A percentile compares a stretch with the other conserved stretches of the same genome.
Conservation (phyloP, 1,140 invertebrate genomes). For the Musca domestica region DNA sequence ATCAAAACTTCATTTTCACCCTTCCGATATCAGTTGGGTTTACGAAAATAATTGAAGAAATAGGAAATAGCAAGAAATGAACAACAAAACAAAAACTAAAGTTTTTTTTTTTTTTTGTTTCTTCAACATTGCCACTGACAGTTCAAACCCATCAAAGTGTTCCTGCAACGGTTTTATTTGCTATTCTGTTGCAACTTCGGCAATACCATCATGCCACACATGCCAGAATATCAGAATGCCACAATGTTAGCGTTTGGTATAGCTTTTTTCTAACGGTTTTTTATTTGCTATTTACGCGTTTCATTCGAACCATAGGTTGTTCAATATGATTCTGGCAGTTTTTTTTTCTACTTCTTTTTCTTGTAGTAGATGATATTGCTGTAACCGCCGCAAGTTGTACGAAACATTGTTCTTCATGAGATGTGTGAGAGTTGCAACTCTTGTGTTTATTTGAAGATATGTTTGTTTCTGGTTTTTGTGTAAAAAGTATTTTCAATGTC, state of each 20-base stretch:
- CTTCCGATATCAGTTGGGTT: no score
- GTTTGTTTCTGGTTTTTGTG: background rate
- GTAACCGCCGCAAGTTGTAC: no score
- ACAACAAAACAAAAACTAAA: no score
- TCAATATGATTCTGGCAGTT: no score
- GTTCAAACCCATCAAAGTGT: constrained; percentile 20
- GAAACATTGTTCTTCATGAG: no score
- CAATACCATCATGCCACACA: constrained; percentile 1
- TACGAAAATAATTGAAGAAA: no score
- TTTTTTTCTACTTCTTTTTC: no score
- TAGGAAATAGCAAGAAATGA: no score
- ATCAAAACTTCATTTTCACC: no score
- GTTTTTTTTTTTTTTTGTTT: no score
- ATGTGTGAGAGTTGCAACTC: no score
- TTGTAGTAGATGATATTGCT: no score
- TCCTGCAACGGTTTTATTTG: constrained; percentile 12
- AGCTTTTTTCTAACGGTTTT: background rate
- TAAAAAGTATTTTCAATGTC: background rate
- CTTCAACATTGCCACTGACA: constrained; percentile 10
- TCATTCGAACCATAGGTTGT: background rate
- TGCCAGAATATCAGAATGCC: background rate
- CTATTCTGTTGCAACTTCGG: constrained; percentile 16
- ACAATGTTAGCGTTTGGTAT: background rate
- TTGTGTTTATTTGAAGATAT: constrained; percentile 6
- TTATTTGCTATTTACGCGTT: background rate